Base-by-base conservation (phyloP, 2,888 invertebrate species). In the Listrodromus nycthemerus region DNA sequence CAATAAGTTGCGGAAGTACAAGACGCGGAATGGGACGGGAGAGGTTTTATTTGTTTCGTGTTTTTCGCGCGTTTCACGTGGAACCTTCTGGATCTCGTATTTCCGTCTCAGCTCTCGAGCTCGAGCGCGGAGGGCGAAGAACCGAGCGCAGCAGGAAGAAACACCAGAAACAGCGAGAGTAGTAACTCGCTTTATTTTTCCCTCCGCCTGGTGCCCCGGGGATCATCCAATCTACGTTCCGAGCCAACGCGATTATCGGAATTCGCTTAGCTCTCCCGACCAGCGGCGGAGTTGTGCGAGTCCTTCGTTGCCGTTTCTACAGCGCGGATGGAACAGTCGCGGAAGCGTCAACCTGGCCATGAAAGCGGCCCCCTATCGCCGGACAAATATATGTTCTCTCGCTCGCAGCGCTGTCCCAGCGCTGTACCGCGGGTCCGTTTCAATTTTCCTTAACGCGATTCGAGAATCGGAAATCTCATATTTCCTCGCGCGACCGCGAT, bases 191-290 rank as follows among this genome's bases (percentile, higher is more conserved):
- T 83, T 73, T 81, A 79, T 83, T 85, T 84, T 83, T 67, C 74
- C 58, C 55, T 21, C 55, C 55, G n/a, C 37, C 69, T 41, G 30
- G 52, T 66, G 77, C 61, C 61, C 70, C 74, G 61, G 80, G 84
- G 83, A 88, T 87, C 87, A 86, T 88, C 85, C 87, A 85, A 86
- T 88, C 85, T 83, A 82, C 82, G 85, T 86, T 86, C 69, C 75
- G 75, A 80, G 83, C 82, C 80, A 87, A 88, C 82, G 84, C 88
- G 89, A 90, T 91, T 91, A 92, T 92, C 90, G 91, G 90, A 92
- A 91, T 92, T 91, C 91, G 91, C 88, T 92, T 91, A 90, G 88
- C 86, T 37, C 70, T 55, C 69, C 55, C 30, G 78, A 80, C 84
- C 80, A 81, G 73, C 55, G 77, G 73, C 50, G 33, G 74, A 30